These are phyloP conservation scores for Eupsilia transversa DNA, from an alignment of 2,888 invertebrate species.

Conservation along the genomic window DNA sequence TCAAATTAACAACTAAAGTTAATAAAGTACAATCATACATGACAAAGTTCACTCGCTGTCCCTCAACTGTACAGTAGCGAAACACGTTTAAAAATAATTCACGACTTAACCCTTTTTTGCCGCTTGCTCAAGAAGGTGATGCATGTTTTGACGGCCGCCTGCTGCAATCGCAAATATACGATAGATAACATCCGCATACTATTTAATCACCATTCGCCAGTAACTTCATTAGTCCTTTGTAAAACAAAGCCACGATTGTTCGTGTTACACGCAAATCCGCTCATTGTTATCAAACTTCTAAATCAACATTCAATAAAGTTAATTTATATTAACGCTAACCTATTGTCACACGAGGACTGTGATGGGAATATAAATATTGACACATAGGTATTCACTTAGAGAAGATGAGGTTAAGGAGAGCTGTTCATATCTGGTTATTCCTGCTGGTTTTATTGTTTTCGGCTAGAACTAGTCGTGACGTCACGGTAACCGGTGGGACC, in stretches of 20 bases:
- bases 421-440: conserved; percentile 17
- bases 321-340: conserved; percentile 35
- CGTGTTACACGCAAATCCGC: conserved; percentile 48
- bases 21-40: not conserved
- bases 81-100: conserved; percentile 20
- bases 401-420: not conserved
- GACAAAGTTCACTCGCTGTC: conserved; percentile 15
- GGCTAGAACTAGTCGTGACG: conserved; percentile 20
- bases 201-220: conserved; percentile 21
- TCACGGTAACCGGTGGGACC: conserved; percentile 25
- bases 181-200: conserved; percentile 45
- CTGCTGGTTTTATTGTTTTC: conserved; percentile 24
- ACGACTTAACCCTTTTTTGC: not conserved
- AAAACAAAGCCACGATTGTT: conserved; percentile 55
- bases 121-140: conserved; percentile 2
- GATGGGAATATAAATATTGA: conserved; percentile 34
- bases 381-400: not conserved
- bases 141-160: conserved; percentile 27
- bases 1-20: not conserved
- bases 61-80: not conserved
- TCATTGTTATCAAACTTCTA: conserved; percentile 56
- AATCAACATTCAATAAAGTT: conserved; percentile 55
- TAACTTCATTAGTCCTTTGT: conserved; percentile 40
- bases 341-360: conserved; percentile 24
- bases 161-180: conserved; percentile 29